Evolutionary conservation across 2,113 vertebrate species (phyloP).

Genomic region (Calidris pugnax): DNA sequence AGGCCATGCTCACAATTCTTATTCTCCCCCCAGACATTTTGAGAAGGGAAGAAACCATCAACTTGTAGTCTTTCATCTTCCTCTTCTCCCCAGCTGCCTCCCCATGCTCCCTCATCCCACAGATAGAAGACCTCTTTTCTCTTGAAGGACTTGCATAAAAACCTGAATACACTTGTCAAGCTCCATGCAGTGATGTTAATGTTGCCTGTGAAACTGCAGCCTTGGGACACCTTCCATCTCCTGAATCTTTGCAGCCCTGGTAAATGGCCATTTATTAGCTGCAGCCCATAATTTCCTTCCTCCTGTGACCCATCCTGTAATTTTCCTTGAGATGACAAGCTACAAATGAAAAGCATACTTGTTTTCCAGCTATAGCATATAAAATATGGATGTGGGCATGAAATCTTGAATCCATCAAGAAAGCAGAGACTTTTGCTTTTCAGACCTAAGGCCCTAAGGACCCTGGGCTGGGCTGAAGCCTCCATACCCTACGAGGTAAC

Average conservation of each 20-base stretch:
- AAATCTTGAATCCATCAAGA: conserved; percentile 42
- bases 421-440: conserved; percentile 27
- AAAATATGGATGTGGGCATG: conserved; percentile 38
- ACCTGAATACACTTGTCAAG: conserved; percentile 14
- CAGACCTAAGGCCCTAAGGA: background rate
- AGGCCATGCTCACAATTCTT: background rate
- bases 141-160: background rate
- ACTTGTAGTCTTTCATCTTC: background rate
- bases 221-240: conserved; percentile 11
- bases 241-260: background rate
- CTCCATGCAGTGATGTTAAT: conserved; percentile 23
- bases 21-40: background rate
- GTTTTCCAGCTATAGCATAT: conserved; percentile 33
- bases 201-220: conserved; percentile 44
- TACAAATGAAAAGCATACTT: conserved; percentile 41
- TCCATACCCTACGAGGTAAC: background rate
- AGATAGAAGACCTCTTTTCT: background rate
- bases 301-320: conserved; percentile 36
- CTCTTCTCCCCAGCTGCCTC: background rate
- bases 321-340: conserved; percentile 60
- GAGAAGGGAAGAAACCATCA: background rate
- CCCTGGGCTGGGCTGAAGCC: background rate
- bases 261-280: conserved; percentile 56
- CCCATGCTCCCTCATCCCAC: background rate
- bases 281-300: conserved; percentile 19